Base-by-base conservation (phyloP, 2,113 vertebrate species). In the Rhinoderma darwinii region DNA sequence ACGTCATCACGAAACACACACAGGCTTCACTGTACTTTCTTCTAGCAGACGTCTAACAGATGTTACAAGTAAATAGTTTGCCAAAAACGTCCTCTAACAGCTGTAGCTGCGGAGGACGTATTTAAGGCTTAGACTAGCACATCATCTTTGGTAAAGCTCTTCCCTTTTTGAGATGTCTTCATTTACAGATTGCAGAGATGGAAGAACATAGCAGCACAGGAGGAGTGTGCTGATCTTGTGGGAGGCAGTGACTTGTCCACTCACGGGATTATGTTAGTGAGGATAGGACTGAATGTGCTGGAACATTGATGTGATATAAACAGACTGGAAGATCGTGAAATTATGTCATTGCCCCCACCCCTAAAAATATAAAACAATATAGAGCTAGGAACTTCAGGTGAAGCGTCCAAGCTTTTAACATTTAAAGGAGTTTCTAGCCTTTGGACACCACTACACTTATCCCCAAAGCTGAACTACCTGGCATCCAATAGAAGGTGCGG, bases 1-100 rank as follows among this genome's bases (percentile, higher is more conserved):
- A 66, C 41, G 79, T 66, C 79, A 66, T 82, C 39, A 4, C 56
- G 1, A 8, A 20, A n/a, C 79, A 8, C 22, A 50, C 7, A 43
- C 25, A 30, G 56, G 27, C 79, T 32, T 4, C 37, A 41, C 54
- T 59, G 25, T 27, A 17, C 79, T 63, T 59, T n/a, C 37, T 25
- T 8, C 37, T 17, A 44, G 56, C 79, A 82, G 56, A 82, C 25
- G 39, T 44, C 11, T 18, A 66, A 44, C 79, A 82, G 79, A 82
- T 82, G 79, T 66, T 82, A 82, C 79, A 17, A 30, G 54, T n/a
- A 25, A 59, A 41, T 4, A 37, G 30, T 37, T 20, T 51, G 75
- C 30, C 50, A 54, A 78, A 56, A 78, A 4, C 47, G 22, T 78
- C 18, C 39, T 22, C 32, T 54, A 78, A 35, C 50, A 22, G 47